A percentile compares a stretch with the other conserved stretches of the same genome.
Evolutionary conservation across 2,888 invertebrate species (phyloP).

Genomic region (Drosophila parthenogenetica): DNA sequence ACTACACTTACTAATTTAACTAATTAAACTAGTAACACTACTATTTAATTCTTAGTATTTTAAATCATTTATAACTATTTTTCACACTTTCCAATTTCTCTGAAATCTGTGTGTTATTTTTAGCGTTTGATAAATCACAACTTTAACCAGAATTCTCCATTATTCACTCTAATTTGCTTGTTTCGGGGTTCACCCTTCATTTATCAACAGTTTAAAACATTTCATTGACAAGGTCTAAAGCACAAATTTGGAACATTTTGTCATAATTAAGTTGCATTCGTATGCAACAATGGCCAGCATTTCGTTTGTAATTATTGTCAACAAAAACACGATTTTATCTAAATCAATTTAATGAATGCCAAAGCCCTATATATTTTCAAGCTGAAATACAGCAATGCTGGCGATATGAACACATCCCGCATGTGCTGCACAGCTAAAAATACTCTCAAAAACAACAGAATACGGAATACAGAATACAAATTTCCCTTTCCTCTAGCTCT

Average conservation of each 20-base stretch:
- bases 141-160: not conserved
- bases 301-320: slow-evolving; percentile 59
- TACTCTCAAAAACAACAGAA: slow-evolving; percentile 30
- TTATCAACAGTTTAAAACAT: slow-evolving; percentile 35
- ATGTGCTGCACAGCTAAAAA: slow-evolving; percentile 25
- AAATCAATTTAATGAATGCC: slow-evolving; percentile 75
- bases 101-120: slow-evolving; percentile 7
- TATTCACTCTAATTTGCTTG: not conserved
- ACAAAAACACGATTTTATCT: slow-evolving; percentile 70
- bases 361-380: slow-evolving; percentile 7
- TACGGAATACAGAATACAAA: slow-evolving; percentile 33
- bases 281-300: slow-evolving; percentile 28
- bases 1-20: too few relatives aligned
- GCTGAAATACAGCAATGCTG: slow-evolving; percentile 42
- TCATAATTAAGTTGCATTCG: slow-evolving; percentile 52
- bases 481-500: slow-evolving; percentile 12
- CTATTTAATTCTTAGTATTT: too few relatives aligned
- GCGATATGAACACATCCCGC: slow-evolving; percentile 25
- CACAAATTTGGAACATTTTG: slow-evolving; percentile 50
- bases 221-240: slow-evolving; percentile 10
- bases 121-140: slow-evolving; percentile 13
- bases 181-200: not conserved
- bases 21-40: too few relatives aligned
- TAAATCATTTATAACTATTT: not conserved
- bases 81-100: slow-evolving; percentile 2